A percentile compares a stretch with the other conserved stretches of the same genome.
phyloP scores from a whole-genome alignment of 2,888 invertebrate genomes.

The Nemoura dubitans region DNA sequence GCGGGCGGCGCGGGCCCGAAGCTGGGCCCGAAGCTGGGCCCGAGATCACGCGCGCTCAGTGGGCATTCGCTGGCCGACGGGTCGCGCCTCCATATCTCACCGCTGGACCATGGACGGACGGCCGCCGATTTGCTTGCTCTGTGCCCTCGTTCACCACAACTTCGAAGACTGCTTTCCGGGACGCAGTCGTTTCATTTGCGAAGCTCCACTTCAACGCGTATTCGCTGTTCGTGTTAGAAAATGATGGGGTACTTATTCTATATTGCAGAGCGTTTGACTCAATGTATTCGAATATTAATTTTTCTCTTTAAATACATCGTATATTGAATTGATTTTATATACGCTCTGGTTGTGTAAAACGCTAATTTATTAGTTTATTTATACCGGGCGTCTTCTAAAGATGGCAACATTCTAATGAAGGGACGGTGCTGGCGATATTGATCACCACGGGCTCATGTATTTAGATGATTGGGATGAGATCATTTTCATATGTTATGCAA shows the following conservation, averaged over 20 bases:
- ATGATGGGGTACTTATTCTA: not conserved
- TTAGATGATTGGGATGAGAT: conserved; percentile 28
- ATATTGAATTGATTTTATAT: not conserved
- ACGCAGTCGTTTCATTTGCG: too few relatives aligned
- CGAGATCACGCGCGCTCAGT: too few relatives aligned
- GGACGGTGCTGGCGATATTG: not conserved
- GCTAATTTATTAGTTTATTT: not conserved
- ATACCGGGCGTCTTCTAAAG: not conserved
- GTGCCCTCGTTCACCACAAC: too few relatives aligned
- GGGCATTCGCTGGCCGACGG: too few relatives aligned
- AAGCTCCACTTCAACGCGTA: too few relatives aligned
- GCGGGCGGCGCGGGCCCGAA: too few relatives aligned
- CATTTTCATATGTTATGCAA: conserved; percentile 22
- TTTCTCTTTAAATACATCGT: not conserved
- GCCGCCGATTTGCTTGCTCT: too few relatives aligned
- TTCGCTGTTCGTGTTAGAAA: not conserved
- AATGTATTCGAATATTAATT: not conserved
- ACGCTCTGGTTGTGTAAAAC: not conserved
- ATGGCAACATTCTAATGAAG: not conserved
- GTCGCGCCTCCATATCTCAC: too few relatives aligned
- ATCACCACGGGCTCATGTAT: conserved; percentile 18
- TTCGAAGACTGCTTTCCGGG: too few relatives aligned
- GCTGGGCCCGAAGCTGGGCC: too few relatives aligned
- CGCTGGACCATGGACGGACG: too few relatives aligned
- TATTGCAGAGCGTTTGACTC: not conserved